Evolutionary conservation across 2,797 vertebrate species (phyloP), one percentile per base, ranked within the genome.

Genomic region (Galago senegalensis): DNA sequence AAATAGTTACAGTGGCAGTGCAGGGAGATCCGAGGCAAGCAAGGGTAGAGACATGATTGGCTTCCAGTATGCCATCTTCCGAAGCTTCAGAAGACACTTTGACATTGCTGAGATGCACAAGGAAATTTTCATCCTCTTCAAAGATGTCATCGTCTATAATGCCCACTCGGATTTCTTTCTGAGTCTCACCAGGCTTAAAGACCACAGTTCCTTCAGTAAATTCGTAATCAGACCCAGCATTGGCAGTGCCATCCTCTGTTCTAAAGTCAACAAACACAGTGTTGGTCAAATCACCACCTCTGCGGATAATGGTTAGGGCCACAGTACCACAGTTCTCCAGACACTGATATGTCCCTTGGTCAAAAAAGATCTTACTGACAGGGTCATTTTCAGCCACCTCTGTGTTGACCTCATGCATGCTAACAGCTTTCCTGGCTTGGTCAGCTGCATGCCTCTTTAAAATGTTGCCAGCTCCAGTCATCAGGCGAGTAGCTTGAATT

Each of bases 131-230:
- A 3, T 99, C 99, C 92, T 99, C 99, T 98, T 99, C 99, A 95
- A 99, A 99, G 92, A 99, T 99, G 80, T 99, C 99, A 0, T 99
- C 99, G 0, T 99, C 99, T 0, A 99, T 99, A 73, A 99, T 99
- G 86, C 99, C 99, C 1, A 99, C 98, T 9, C 98, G 98, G 97
- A 99, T 99, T 93, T 99, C 99, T 97, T 99, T 99, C 89, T 99
- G 99, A 0, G 98, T 99, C 98, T 99, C 99, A 0, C 99, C 99
- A 0, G 99, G 99, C 85, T 99, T 98, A 96, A 99, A 99, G 89
- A 99, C 84, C 17, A 99, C 91, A 0, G 99, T 99, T 10, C 99
- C 99, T 96, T 99, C 98, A 0, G 99, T 99, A 97, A 99, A 99
- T 88, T 98, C 98, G 16, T 99, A 99, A 98, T 99, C 99, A 0